phyloP scores from a whole-genome alignment of 2,888 invertebrate genomes.

The Orchesellides sinensis region DNA sequence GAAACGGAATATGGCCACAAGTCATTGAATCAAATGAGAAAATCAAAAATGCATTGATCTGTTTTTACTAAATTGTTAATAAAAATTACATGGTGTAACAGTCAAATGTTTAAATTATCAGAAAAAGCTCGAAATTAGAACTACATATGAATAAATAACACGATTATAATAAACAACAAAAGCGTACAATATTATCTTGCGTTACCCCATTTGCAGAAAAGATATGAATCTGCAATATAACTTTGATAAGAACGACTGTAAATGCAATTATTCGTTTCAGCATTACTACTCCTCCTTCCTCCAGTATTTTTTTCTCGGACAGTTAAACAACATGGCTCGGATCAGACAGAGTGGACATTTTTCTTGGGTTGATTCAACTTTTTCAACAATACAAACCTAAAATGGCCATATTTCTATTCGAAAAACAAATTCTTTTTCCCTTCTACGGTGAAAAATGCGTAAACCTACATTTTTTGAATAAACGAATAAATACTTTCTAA shows the following conservation, averaged over 20 bases:
- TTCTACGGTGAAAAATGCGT: no score
- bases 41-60: no score
- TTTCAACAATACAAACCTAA: not conserved
- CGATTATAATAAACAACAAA: not conserved
- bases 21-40: no score
- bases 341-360: conserved; percentile 36
- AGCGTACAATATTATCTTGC: not conserved
- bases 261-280: not conserved
- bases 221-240: no score
- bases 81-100: no score
- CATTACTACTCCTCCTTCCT: not conserved
- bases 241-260: no score
- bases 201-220: not conserved
- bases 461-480: no score
- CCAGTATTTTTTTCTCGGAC: not conserved
- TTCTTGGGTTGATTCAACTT: not conserved
- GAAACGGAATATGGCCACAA: no score
- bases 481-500: no score
- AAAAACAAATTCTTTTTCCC: not conserved
- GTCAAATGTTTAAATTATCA: no score
- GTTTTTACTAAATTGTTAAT: no score
- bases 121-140: no score
- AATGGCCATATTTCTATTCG: not conserved
- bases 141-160: not conserved
- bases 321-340: conserved; percentile 27